Evolutionary conservation across 2,888 invertebrate species (phyloP), one percentile per base, ranked within the genome.

Genomic region (Nomada ruficornis): DNA sequence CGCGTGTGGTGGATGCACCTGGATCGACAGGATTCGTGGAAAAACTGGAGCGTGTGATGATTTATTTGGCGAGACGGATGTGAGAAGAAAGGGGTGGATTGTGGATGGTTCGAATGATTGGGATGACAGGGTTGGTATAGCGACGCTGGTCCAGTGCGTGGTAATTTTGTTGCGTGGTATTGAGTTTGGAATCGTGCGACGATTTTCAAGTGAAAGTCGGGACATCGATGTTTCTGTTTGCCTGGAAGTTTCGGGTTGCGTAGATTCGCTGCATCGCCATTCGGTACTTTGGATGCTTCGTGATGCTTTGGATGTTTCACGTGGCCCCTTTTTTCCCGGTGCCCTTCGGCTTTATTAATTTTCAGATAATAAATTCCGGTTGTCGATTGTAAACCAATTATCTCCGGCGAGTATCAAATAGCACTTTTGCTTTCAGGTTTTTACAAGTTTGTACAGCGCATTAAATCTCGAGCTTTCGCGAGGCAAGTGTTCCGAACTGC

Each of bases 21-120:
- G 29, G 72, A 64, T 57, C 63, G 72, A 76, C 29, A n/a, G 26
- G 23, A 23, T 62, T 10, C 36, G 52, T 71, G 55, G 76, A 73
- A 23, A 26, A 10, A 13, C 3, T 26, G 13, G 44, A 13, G 13
- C 7, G 20, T 18, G 55, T 18, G 57, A 26, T 36, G 47, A 42
- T 47, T 36, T 36, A 7, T 36, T 7, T 36, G 36, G 36, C 23
- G 65, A 18, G 20, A 47, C 42, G 59, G 42, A 73, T 59, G 47
- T 47, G 69, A 59, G 18, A 13, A n/a, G n/a, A 9, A 10, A 5
- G 9, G n/a, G 54, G 54, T 15, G 36, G 52, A 44, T 50, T 26
- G 50, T 47, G 15, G 47, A 11, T 23, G 52, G 1, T 18, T 54
- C 7, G 11, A 15, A 15, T 4, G 44, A 20, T 36, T 18, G 20